Base-by-base conservation (phyloP, 2,797 vertebrate species). In the Coregonus sp. region DNA sequence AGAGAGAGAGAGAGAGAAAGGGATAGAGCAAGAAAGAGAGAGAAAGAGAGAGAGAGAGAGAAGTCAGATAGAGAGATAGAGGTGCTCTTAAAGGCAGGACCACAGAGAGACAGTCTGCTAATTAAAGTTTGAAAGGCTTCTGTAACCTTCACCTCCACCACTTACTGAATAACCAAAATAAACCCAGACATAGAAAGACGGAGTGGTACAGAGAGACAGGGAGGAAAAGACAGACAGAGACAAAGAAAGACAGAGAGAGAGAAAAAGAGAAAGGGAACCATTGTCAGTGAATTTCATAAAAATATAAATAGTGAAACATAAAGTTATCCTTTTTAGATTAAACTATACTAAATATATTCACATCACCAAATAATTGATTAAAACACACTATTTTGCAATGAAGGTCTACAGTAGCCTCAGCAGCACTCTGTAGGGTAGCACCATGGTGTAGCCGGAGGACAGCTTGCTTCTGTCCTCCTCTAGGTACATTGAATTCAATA, bases 61-160 rank as follows among this genome's bases (percentile, higher is more conserved):
- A 65, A 65, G 25, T 11, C 7, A 65, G 25, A 25, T 25, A 25
- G 52, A 29, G 61, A 65, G 20, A 51, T 4, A 67, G 54, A n/a
- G 54, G 35, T 47, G 33, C 65, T 69, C 59, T 80, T 84, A 84
- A 54, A 59, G 81, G 80, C 78, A 50, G 51, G 40, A 50, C 72
- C 75, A 78, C 52, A 84, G 75, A 85, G 71, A 86, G 69, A 82
- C 72, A 78, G 69, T 83, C 78, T 80, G 73, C 75, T 86, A 77
- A 82, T 86, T 78, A 70, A 87, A 80, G 65, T 84, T 86, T 83
- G 69, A 87, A 79, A 81, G 79, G 71, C 70, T 73, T 1, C 40
- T 80, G 78, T 78, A 77, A 85, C 77, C 82, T 81, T 73, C 59
- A 80, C 66, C 54, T 74, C 72, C 70, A 65, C 73, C 73, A 31